Evolutionary conservation across 2,113 vertebrate species (phyloP), one percentile per base, ranked within the genome.

Genomic region (Azemiops feae): DNA sequence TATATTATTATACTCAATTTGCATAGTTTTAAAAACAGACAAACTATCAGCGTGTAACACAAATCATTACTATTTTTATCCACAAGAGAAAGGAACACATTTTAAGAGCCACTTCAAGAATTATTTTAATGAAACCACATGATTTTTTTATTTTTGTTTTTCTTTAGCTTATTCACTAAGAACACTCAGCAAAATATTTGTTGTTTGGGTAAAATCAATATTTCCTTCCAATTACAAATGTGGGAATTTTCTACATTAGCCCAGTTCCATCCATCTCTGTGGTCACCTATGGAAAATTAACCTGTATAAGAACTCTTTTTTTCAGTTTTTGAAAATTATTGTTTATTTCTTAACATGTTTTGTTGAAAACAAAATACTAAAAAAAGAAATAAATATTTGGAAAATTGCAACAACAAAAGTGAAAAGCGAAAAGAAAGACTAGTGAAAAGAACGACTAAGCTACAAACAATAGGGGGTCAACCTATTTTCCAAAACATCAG

Each of bases 141-240:
- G 90, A 74, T 20, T 89, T 95, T n/a, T 43, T 93, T 8, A 34
- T 88, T 89, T 8, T n/a, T 90, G 64, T 16, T 25, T 91, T 95
- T 94, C 92, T 95, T 95, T 60, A 85, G 60, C 95, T 96, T 96
- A 97, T 97, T 95, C 96, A 95, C 94, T 88, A 91, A 81, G n/a
- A 57, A 95, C 93, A 87, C 94, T 95, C 34, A 0, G 30, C 3
- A 43, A 91, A 69, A 64, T 95, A 88, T 53, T 85, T 95, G 94
- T 69, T n/a, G 87, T 45, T 92, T 18, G 93, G 50, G 54, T 91
- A 95, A 95, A 89, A 25, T 54, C 57, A 96, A 94, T 14, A 0
- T 90, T 95, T 96, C 34, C 53, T 22, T 1, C 91, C 90, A 95
- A 91, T 57, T 92, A 90, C 85, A 9, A 92, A 57, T 74, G 10